Conservation (phyloP, 2,888 invertebrate genomes). For the Scaptomyza parva region DNA sequence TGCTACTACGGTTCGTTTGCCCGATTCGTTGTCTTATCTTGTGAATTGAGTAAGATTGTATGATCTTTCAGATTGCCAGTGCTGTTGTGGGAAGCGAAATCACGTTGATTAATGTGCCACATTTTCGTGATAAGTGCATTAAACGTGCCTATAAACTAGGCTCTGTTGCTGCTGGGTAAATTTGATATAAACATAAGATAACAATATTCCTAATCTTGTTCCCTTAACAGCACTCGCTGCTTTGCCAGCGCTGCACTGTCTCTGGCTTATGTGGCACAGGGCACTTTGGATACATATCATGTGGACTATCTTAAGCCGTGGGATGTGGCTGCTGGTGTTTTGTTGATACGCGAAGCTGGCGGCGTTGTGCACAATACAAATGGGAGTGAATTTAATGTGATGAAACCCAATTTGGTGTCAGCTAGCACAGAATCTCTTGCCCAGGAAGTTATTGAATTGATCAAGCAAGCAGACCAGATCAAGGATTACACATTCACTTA, state of each 20-base stretch:
- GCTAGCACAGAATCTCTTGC: constrained; percentile 85
- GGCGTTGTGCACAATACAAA: constrained; percentile 88
- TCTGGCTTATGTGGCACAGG: constrained; percentile 89
- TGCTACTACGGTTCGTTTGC: constrained; percentile 68
- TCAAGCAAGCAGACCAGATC: constrained; percentile 85
- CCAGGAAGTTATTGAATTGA: constrained; percentile 84
- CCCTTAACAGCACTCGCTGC: constrained; percentile 84
- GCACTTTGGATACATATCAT: constrained; percentile 88
- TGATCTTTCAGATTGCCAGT: constrained; percentile 70
- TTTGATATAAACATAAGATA: not conserved
- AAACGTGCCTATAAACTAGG: constrained; percentile 80
- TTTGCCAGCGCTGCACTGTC: constrained; percentile 90
- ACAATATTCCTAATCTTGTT: not conserved
- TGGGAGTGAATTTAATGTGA: constrained; percentile 86
- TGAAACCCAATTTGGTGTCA: constrained; percentile 86
- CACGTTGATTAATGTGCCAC: constrained; percentile 73
- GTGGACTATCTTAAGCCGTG: constrained; percentile 90
- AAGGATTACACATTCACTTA: constrained; percentile 71
- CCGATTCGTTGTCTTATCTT: not conserved
- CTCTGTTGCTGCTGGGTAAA: constrained; percentile 79
- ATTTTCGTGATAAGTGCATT: constrained; percentile 77
- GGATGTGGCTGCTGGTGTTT: constrained; percentile 91
- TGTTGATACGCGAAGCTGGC: constrained; percentile 91
- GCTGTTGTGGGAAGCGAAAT: constrained; percentile 80
- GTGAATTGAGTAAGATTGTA: not conserved